Evolutionary conservation across 2,113 vertebrate genomes (phyloP).

Genomic region (Eulemur macaco): DNA sequence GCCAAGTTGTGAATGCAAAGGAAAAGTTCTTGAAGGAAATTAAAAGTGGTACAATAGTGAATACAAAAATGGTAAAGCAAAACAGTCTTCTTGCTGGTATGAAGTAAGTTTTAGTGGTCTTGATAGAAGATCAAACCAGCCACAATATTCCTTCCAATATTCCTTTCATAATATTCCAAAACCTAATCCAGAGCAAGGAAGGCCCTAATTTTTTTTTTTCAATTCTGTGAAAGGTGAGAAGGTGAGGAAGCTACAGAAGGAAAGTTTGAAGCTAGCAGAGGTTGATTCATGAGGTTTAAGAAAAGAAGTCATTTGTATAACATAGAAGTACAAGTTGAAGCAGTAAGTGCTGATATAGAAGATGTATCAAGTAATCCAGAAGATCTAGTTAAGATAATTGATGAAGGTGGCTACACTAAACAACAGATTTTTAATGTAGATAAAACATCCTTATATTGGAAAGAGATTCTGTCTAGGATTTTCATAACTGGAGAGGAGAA

Average conservation of each 20-base stretch:
- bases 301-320: background rate
- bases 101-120: background rate
- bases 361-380: background rate
- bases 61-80: background rate
- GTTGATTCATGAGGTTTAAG: background rate
- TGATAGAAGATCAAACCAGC: background rate
- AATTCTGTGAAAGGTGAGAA: background rate
- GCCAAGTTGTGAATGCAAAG: background rate
- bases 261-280: background rate
- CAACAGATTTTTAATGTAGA: background rate
- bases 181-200: background rate
- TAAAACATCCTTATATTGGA: background rate
- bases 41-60: background rate
- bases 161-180: background rate
- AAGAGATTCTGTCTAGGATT: background rate
- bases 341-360: background rate
- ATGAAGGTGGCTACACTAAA: background rate
- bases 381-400: background rate
- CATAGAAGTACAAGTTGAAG: background rate
- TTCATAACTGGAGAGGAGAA: background rate
- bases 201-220: background rate
- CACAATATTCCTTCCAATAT: background rate
- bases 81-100: background rate
- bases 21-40: no score
- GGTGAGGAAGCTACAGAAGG: background rate